Evolutionary conservation across 2,888 invertebrate genomes (phyloP).

Genomic region (Tenthredo livida): DNA sequence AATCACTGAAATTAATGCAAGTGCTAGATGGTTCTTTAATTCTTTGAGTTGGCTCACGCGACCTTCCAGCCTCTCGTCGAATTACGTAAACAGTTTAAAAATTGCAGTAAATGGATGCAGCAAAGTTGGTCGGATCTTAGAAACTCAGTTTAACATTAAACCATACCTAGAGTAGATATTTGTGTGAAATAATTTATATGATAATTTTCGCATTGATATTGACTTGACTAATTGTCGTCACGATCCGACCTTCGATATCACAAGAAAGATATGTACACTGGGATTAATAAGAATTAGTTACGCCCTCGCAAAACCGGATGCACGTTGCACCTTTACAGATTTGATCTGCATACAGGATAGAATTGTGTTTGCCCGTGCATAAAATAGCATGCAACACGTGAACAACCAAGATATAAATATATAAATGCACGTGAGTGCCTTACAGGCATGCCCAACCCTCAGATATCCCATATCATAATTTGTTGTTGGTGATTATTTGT

Average conservation of each 20-base stretch:
- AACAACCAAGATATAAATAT: neutral
- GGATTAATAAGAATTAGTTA: neutral
- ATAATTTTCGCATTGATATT: neutral
- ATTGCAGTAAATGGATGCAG: slow-evolving; percentile 41
- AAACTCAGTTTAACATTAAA: neutral
- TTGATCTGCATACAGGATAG: slow-evolving; percentile 10
- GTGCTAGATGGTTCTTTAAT: slow-evolving; percentile 54
- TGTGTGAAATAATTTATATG: neutral
- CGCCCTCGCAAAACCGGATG: slow-evolving; percentile 49
- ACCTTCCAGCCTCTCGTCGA: slow-evolving; percentile 36
- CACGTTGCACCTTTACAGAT: slow-evolving; percentile 37
- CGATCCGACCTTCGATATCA: slow-evolving; percentile 14
- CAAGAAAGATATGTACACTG: neutral
- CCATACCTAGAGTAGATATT: neutral
- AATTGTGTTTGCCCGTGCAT: slow-evolving; percentile 43
- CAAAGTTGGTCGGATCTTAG: neutral
- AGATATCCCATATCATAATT: neutral
- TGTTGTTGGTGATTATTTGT: neutral
- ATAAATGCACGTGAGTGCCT: slow-evolving; percentile 44
- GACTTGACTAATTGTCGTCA: neutral
- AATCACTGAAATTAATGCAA: slow-evolving; percentile 63
- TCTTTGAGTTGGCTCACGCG: slow-evolving; percentile 39
- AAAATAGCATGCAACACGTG: slow-evolving; percentile 42
- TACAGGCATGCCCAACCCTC: slow-evolving; percentile 38
- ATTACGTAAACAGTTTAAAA: slow-evolving; percentile 18